Percentiles rank a stretch among this genome's conserved stretches.
Conservation (phyloP, 2,888 invertebrate species). For the Zhuqinia jingwanae region DNA sequence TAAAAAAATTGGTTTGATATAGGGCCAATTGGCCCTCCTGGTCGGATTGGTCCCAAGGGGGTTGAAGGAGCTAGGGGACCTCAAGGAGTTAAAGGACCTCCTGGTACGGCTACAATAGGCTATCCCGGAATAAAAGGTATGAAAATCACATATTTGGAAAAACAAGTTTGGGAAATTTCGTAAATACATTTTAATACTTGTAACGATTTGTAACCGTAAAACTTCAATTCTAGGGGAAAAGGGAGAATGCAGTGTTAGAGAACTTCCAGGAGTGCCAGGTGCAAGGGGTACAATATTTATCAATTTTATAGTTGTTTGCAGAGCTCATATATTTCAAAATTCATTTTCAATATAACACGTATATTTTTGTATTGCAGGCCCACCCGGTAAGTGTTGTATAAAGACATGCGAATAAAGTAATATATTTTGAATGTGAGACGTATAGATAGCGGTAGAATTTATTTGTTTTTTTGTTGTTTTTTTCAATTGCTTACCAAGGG, state of each 20-base stretch:
- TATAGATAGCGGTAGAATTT: too few species aligned
- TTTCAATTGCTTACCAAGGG: too few species aligned
- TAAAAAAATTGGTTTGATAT: not conserved
- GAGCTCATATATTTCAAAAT: not conserved
- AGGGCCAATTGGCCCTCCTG: slow-evolving; percentile 22
- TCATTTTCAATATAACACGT: not conserved
- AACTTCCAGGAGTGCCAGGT: slow-evolving; percentile 27
- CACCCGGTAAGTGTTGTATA: slow-evolving; percentile 33
- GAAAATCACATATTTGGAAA: too few species aligned
- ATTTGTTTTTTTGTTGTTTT: too few species aligned
- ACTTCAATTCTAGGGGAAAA: slow-evolving; percentile 32
- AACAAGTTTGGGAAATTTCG: too few species aligned
- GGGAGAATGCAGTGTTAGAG: not conserved
- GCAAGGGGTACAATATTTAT: slow-evolving; percentile 50
- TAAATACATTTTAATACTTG: too few species aligned
- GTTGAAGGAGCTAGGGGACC: slow-evolving; percentile 17
- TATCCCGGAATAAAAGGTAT: slow-evolving; percentile 34
- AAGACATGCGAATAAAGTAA: not conserved
- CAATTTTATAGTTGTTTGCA: too few species aligned
- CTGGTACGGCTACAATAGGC: not conserved
- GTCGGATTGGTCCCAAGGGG: not conserved
- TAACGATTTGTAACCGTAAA: too few species aligned
- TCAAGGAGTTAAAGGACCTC: slow-evolving; percentile 37
- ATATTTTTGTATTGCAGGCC: too few species aligned
- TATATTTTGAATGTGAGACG: too few species aligned